phyloP scores from a whole-genome alignment of 2,113 vertebrate species.

The Chinchilla lanigera region DNA sequence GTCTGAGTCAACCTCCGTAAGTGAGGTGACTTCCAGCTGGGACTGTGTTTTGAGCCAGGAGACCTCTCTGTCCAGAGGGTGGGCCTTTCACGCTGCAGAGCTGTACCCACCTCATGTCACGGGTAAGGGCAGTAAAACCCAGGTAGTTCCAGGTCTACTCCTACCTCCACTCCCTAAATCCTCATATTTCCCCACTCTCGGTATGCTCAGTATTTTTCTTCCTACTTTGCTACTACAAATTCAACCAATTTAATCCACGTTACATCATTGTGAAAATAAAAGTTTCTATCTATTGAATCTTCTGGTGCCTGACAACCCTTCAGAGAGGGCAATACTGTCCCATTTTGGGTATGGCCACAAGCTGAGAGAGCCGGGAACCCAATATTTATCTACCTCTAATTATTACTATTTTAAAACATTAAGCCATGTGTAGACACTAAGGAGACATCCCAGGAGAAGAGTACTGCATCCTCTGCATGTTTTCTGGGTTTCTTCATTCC shows the following conservation, averaged over 20 bases:
- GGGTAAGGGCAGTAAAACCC: not conserved
- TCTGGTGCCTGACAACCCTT: not conserved
- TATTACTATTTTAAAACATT: constrained; percentile 20
- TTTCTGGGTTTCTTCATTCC: constrained; percentile 29
- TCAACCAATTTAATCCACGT: not conserved
- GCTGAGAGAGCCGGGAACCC: not conserved
- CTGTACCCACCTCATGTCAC: not conserved
- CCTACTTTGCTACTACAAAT: not conserved
- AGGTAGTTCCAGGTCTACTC: not conserved
- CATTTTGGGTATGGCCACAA: not conserved
- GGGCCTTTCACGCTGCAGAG: not conserved
- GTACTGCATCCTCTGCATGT: not conserved
- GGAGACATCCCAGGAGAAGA: not conserved
- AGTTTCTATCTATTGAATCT: not conserved
- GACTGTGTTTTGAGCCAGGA: not conserved
- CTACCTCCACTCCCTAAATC: not conserved
- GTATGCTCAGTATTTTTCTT: not conserved
- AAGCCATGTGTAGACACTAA: not conserved
- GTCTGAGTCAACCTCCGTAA: not conserved
- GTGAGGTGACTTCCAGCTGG: not conserved
- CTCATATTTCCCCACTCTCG: not conserved
- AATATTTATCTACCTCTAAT: not conserved
- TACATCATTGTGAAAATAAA: not conserved
- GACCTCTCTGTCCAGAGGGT: not conserved
- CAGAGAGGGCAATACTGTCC: not conserved